Percentiles rank a stretch among this genome's conserved stretches.
These are phyloP conservation scores for Corbicula japonica DNA, from an alignment of 2,888 invertebrate genomes.

Conservation along the genomic window DNA sequence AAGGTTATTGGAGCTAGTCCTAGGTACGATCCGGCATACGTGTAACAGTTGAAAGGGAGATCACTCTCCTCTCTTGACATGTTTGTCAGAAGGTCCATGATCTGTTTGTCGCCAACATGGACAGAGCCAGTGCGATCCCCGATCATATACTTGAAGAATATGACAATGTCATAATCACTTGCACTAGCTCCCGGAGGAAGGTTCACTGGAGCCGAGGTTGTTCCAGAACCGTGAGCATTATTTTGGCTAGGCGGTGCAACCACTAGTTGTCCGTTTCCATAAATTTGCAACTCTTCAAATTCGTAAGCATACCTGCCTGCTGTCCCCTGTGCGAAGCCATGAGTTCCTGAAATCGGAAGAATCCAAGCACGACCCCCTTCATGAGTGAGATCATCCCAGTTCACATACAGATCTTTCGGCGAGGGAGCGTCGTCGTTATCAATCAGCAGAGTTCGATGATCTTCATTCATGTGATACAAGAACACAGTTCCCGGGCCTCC, in stretches of 20 bases:
- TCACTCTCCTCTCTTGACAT: conserved; percentile 75
- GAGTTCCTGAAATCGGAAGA: conserved; percentile 75
- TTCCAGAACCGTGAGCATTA: conserved; percentile 52
- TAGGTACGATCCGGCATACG: conserved; percentile 74
- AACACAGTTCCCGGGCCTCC: conserved; percentile 80
- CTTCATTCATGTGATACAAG: conserved; percentile 73
- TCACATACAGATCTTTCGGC: conserved; percentile 70
- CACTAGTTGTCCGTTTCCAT: conserved; percentile 78
- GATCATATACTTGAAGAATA: conserved; percentile 82
- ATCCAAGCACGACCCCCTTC: conserved; percentile 79
- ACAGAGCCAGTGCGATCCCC: conserved; percentile 79
- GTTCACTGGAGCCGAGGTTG: conserved; percentile 46
- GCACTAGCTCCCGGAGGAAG: conserved; percentile 37
- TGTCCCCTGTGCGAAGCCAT: conserved; percentile 68
- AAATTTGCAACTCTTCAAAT: conserved; percentile 80
- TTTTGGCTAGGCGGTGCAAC: conserved; percentile 67
- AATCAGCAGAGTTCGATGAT: conserved; percentile 78
- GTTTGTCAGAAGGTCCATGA: conserved; percentile 72
- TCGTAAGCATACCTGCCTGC: conserved; percentile 60
- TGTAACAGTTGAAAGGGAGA: conserved; percentile 77
- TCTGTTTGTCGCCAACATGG: conserved; percentile 72
- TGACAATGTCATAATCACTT: conserved; percentile 64
- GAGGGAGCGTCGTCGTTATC: conserved; percentile 74
- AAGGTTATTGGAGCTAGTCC: conserved; percentile 78
- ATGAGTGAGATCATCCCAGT: conserved; percentile 69